These are phyloP conservation scores for Tryphoninae sp. DNA, from an alignment of 2,888 invertebrate species.

Conservation along the genomic window DNA sequence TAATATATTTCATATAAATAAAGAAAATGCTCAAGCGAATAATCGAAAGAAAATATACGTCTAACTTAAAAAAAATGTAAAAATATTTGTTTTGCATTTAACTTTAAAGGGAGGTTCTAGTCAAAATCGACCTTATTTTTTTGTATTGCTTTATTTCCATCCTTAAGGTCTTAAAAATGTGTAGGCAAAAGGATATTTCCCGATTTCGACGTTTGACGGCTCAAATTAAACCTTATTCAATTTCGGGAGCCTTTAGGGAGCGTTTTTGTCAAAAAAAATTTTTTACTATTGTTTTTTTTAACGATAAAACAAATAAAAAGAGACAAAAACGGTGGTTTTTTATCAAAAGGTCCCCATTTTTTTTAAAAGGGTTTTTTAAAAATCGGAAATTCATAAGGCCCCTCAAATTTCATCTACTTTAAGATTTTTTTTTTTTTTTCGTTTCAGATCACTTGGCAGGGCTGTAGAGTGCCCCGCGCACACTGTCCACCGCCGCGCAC, in stretches of 20 bases:
- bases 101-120: no score
- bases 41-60: no score
- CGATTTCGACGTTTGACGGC: constrained; percentile 43
- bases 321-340: constrained; percentile 32
- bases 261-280: constrained; percentile 31
- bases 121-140: no score
- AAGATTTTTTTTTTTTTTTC: constrained; percentile 37
- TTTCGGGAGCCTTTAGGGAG: constrained; percentile 32
- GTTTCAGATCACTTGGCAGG: constrained; percentile 35
- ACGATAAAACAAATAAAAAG: constrained; percentile 34
- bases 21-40: no score
- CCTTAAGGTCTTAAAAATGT: no score
- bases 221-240: constrained; percentile 37
- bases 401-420: constrained; percentile 36
- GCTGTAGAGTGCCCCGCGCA: constrained; percentile 37
- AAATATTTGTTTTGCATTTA: no score
- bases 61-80: no score
- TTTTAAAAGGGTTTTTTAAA: constrained; percentile 39
- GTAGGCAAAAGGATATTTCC: no score
- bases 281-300: constrained; percentile 27
- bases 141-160: no score
- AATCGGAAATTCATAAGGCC: constrained; percentile 35
- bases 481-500: constrained; percentile 31
- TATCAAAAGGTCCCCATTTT: constrained; percentile 29
- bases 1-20: no score